A percentile compares a stretch with the other conserved stretches of the same genome.
phyloP scores from a whole-genome alignment of 2,113 vertebrate genomes.

The Pandion haliaetus region DNA sequence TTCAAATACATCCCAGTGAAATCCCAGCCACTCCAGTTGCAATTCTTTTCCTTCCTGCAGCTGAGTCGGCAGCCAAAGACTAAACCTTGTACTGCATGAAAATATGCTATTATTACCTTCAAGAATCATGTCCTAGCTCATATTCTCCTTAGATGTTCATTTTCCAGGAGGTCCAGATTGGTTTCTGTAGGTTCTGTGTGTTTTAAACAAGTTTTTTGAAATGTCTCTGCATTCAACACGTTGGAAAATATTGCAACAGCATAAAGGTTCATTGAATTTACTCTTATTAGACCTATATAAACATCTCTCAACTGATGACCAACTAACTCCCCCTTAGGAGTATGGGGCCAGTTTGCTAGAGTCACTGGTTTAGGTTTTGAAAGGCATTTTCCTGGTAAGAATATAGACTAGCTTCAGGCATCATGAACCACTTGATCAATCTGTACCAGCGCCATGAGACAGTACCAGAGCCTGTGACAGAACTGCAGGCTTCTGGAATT shows the following conservation, averaged over 20 bases:
- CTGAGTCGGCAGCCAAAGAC: not conserved
- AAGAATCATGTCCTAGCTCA: not conserved
- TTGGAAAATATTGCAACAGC: not conserved
- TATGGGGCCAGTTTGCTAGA: not conserved
- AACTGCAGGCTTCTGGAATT: not conserved
- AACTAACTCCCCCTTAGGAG: not conserved
- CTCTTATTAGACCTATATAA: not conserved
- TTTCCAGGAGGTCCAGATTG: not conserved
- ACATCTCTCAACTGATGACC: not conserved
- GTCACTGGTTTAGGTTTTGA: not conserved
- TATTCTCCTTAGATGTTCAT: not conserved
- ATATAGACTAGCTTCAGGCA: not conserved
- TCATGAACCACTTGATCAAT: not conserved
- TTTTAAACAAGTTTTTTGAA: not conserved
- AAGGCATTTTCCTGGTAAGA: not conserved
- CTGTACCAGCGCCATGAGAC: not conserved
- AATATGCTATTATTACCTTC: not conserved
- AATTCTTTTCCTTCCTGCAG: not conserved
- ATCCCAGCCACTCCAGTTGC: not conserved
- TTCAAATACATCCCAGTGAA: not conserved
- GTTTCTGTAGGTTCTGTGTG: not conserved
- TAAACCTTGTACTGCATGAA: not conserved
- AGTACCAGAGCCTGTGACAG: not conserved
- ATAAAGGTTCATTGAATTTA: not conserved
- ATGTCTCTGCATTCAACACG: not conserved